phyloP scores from a whole-genome alignment of 2,888 invertebrate genomes.

The Stenichneumon culpator region DNA sequence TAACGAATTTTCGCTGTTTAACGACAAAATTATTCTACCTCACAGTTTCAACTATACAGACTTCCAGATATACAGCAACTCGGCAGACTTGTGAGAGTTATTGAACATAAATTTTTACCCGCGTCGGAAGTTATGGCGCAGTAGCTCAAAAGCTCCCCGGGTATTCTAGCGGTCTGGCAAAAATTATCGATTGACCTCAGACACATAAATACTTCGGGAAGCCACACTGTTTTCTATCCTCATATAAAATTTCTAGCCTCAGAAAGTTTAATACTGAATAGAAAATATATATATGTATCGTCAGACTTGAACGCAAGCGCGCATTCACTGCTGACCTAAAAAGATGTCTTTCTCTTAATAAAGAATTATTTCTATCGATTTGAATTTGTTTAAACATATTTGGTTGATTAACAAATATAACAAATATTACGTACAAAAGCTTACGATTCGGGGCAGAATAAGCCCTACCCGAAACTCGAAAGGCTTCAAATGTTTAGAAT shows the following conservation, averaged over 20 bases:
- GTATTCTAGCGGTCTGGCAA: neutral
- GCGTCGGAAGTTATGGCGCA: slow-evolving; percentile 4
- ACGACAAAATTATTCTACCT: neutral
- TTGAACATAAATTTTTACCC: slow-evolving; percentile 10
- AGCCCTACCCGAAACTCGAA: too few relatives aligned
- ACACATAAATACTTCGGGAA: neutral
- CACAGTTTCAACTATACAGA: neutral
- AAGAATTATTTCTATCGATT: too few relatives aligned
- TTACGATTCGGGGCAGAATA: too few relatives aligned
- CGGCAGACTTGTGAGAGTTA: neutral
- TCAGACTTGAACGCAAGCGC: neutral
- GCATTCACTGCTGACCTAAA: neutral
- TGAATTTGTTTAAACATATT: too few relatives aligned
- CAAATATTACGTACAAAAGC: too few relatives aligned
- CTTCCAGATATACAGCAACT: neutral
- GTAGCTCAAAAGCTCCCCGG: neutral
- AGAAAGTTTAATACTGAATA: neutral
- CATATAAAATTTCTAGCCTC: neutral
- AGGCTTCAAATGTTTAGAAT: too few relatives aligned
- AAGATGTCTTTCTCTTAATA: too few relatives aligned
- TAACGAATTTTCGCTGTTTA: neutral
- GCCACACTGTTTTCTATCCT: neutral
- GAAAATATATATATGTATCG: neutral
- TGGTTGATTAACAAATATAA: too few relatives aligned
- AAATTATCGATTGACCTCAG: slow-evolving; percentile 17